phyloP scores from a whole-genome alignment of 2,113 vertebrate species.

The Calidris pugnax region DNA sequence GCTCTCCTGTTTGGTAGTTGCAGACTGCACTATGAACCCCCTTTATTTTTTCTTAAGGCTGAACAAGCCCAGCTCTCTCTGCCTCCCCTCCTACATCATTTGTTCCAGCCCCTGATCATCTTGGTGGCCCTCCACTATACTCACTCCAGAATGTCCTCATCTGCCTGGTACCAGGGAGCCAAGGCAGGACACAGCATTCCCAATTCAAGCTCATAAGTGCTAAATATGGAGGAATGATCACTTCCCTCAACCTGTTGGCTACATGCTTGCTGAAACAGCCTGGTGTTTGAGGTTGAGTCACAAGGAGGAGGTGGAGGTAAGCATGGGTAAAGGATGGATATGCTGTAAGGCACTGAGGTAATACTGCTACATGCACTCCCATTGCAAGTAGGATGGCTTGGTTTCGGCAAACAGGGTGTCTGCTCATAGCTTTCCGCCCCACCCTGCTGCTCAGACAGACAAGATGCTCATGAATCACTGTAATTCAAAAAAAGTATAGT shows the following conservation, averaged over 20 bases:
- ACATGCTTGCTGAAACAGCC: neutral
- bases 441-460: conserved; percentile 4
- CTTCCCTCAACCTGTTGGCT: neutral
- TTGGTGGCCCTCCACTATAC: neutral
- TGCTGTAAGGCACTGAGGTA: conserved; percentile 17
- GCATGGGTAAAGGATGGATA: neutral
- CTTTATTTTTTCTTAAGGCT: rapidly evolving
- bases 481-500: neutral
- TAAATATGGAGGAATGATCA: neutral
- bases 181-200: neutral
- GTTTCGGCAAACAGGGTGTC: conserved; percentile 8
- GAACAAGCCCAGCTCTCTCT: neutral
- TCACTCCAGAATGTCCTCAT: rapidly evolving
- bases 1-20: neutral
- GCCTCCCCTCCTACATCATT: neutral
- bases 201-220: neutral
- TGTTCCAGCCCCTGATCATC: neutral
- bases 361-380: neutral
- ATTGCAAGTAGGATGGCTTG: neutral
- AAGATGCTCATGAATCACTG: conserved; percentile 22
- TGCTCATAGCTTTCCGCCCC: neutral
- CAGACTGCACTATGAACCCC: neutral
- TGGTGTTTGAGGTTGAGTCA: neutral
- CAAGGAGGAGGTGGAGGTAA: neutral
- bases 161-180: neutral